Percentiles rank a stretch among this genome's conserved stretches.
Evolutionary conservation across 2,797 vertebrate species (phyloP).

Genomic region (Oreochromis grahami): DNA sequence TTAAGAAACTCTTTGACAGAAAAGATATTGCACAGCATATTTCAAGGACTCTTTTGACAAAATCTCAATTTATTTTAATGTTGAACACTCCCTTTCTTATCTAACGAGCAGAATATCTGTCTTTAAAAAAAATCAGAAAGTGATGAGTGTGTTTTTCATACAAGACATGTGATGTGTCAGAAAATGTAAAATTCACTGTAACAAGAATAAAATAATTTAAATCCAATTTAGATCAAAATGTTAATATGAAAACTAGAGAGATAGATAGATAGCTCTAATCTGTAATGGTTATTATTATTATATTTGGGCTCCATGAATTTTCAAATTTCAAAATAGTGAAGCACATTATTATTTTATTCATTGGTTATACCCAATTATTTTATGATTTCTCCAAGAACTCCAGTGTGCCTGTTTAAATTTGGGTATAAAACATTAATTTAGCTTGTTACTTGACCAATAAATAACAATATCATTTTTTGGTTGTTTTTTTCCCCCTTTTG

Average conservation of each 20-base stretch:
- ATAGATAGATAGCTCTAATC: not conserved
- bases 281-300: not conserved
- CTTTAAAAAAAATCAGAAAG: not conserved
- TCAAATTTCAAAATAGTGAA: not conserved
- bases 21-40: not conserved
- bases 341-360: not conserved
- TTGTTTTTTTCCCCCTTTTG: rapidly evolving
- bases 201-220: conserved; percentile 26
- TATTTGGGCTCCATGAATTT: not conserved
- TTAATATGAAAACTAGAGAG: conserved; percentile 1
- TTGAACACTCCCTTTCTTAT: not conserved
- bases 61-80: not conserved
- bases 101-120: not conserved
- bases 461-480: not conserved
- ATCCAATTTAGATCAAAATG: conserved; percentile 18
- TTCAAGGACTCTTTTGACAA: not conserved
- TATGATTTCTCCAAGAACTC: not conserved
- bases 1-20: not conserved
- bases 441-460: not conserved
- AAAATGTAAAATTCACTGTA: conserved; percentile 19
- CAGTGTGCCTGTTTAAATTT: not conserved
- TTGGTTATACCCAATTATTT: not conserved
- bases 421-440: not conserved
- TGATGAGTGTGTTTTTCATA: not conserved
- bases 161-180: conserved; percentile 17